Evolutionary conservation across 2,888 invertebrate species (phyloP).

Genomic region (Hydrotaea cyrtoneurina): DNA sequence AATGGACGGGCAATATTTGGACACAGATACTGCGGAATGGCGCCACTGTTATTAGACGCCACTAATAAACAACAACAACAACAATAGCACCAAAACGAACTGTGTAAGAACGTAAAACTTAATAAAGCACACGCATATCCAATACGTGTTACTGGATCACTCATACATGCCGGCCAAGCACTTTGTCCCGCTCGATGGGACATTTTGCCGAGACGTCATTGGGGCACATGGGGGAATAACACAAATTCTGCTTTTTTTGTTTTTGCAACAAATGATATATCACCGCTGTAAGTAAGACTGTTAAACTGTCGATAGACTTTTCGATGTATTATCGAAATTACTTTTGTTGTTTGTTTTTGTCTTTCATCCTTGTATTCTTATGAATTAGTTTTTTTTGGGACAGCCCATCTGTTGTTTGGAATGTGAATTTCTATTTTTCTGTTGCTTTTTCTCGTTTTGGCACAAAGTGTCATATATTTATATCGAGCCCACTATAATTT

Average conservation of each 20-base stretch:
- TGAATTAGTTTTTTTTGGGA: slow-evolving; percentile 4
- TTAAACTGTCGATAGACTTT: slow-evolving; percentile 18
- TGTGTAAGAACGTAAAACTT: not conserved
- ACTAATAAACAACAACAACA: slow-evolving; percentile 43
- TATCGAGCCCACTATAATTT: not conserved
- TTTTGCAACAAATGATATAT: slow-evolving; percentile 13
- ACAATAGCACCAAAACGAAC: slow-evolving; percentile 6
- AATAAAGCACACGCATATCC: slow-evolving; percentile 12
- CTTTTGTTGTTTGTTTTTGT: not conserved
- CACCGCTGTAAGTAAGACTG: not conserved
- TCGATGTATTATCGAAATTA: slow-evolving; percentile 28
- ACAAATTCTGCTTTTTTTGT: not conserved
- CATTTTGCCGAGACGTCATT: too few species aligned
- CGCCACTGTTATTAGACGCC: slow-evolving; percentile 55
- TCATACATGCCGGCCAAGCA: not conserved
- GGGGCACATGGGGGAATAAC: not conserved
- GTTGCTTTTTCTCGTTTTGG: not conserved
- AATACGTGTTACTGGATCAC: slow-evolving; percentile 19
- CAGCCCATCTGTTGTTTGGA: slow-evolving; percentile 11
- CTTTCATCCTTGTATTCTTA: not conserved
- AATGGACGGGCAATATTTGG: slow-evolving; percentile 11
- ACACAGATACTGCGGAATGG: slow-evolving; percentile 47
- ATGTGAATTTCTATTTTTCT: not conserved
- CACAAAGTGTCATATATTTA: slow-evolving; percentile 9
- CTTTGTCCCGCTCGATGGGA: too few species aligned